phyloP scores from a whole-genome alignment of 2,113 vertebrate genomes.

The Triplophysa dalaica region DNA sequence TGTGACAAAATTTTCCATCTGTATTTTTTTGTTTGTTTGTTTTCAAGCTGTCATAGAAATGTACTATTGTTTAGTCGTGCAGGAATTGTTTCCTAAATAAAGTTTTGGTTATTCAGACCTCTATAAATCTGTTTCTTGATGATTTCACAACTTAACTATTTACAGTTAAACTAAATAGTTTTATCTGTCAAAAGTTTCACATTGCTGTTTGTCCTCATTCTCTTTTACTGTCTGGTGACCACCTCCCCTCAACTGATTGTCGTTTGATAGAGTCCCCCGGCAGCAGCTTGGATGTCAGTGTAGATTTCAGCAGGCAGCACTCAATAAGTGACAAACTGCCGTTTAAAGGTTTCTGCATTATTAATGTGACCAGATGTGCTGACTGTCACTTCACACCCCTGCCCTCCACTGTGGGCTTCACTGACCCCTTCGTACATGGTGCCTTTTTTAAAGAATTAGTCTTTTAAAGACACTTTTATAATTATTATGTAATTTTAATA shows the following conservation, averaged over 20 bases:
- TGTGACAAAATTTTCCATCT: neutral
- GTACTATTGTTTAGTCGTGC: neutral
- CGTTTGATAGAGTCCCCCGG: slow-evolving; percentile 55
- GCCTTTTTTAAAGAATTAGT: neutral
- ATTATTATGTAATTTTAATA: no score
- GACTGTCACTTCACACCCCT: slow-evolving; percentile 77
- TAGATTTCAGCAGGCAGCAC: slow-evolving; percentile 73
- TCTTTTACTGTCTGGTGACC: slow-evolving; percentile 20
- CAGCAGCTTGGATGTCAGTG: slow-evolving; percentile 71
- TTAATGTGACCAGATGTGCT: slow-evolving; percentile 80
- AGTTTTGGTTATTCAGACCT: slow-evolving; percentile 32
- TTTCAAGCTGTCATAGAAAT: neutral
- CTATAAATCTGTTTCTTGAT: neutral
- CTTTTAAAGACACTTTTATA: neutral
- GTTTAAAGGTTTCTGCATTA: slow-evolving; percentile 77
- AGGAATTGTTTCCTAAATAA: slow-evolving; percentile 37
- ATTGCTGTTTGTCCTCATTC: slow-evolving; percentile 30
- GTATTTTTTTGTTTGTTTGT: neutral
- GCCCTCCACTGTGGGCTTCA: slow-evolving; percentile 56
- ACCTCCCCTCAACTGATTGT: slow-evolving; percentile 55
- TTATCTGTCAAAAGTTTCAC: slow-evolving; percentile 4
- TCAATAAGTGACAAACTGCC: slow-evolving; percentile 78
- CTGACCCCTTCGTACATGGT: slow-evolving; percentile 45
- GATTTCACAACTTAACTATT: neutral
- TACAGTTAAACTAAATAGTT: neutral